Conservation (phyloP, 2,797 vertebrate genomes). For the Enteromius trimaculatus region DNA sequence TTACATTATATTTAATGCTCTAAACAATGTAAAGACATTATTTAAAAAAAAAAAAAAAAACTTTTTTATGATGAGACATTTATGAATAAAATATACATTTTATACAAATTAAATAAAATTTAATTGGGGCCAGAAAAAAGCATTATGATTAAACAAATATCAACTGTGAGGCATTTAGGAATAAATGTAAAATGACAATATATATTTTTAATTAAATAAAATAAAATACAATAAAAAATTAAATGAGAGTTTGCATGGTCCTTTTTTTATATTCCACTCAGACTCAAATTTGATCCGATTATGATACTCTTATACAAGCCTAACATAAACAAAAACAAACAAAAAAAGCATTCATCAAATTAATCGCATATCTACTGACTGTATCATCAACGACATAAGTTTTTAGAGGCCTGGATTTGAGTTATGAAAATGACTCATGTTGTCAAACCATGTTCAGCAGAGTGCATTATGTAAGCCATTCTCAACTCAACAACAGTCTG, state of each 20-base stretch:
- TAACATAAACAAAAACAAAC: not conserved
- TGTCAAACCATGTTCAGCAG: not conserved
- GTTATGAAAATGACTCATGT: not conserved
- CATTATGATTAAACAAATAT: not conserved
- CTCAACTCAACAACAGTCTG: constrained; percentile 22
- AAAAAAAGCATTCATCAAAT: not conserved
- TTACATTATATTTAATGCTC: too few species aligned
- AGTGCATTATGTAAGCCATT: constrained; percentile 29
- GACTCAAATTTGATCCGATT: not conserved
- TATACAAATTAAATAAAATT: not conserved
- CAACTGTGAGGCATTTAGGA: not conserved
- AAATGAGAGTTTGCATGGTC: not conserved
- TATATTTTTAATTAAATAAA: too few species aligned
- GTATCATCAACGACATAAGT: not conserved
- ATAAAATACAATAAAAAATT: too few species aligned
- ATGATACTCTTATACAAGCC: not conserved
- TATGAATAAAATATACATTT: too few species aligned
- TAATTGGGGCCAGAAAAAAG: not conserved
- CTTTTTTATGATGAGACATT: too few species aligned
- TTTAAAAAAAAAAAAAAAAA: too few species aligned
- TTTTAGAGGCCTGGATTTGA: not conserved
- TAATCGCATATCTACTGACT: not conserved
- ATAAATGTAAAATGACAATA: not conserved
- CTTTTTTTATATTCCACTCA: not conserved
- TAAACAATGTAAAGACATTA: too few species aligned